Percentiles rank a stretch among this genome's conserved stretches.
phyloP scores from a whole-genome alignment of 2,888 invertebrate genomes.

The Morinoia aosen region DNA sequence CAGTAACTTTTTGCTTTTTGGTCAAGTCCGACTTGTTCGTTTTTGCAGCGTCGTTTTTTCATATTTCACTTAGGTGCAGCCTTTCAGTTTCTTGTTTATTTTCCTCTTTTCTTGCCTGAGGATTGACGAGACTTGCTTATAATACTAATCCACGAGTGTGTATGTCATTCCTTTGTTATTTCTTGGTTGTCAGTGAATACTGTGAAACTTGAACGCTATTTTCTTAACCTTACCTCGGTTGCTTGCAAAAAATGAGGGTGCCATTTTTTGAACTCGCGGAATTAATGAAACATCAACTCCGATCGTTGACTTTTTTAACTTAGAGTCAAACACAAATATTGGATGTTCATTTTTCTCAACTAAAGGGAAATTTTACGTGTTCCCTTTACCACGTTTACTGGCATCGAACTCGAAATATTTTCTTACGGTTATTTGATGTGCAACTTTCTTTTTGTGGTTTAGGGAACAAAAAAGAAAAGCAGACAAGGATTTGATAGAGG shows the following conservation, averaged over 20 bases:
- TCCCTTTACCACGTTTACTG: no score
- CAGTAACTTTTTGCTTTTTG: background rate
- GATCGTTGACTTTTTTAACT: background rate
- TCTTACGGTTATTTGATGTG: no score
- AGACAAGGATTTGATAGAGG: no score
- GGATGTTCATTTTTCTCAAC: no score
- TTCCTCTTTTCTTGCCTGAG: background rate
- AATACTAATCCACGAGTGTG: background rate
- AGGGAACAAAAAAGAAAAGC: no score
- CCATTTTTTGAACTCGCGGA: background rate
- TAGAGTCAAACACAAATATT: no score
- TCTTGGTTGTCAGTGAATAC: background rate
- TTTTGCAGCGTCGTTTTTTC: background rate
- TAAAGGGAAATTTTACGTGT: no score
- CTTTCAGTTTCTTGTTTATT: background rate
- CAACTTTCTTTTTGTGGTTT: no score
- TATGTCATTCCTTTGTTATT: background rate
- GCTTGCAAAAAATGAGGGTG: background rate
- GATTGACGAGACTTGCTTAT: background rate
- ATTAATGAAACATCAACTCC: background rate
- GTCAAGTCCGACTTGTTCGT: background rate
- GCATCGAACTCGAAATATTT: no score
- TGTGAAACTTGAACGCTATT: background rate
- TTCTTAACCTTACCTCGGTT: background rate
- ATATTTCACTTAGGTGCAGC: no score